These are phyloP conservation scores for Bugula neritina DNA, from an alignment of 2,888 invertebrate genomes.

Conservation along the genomic window DNA sequence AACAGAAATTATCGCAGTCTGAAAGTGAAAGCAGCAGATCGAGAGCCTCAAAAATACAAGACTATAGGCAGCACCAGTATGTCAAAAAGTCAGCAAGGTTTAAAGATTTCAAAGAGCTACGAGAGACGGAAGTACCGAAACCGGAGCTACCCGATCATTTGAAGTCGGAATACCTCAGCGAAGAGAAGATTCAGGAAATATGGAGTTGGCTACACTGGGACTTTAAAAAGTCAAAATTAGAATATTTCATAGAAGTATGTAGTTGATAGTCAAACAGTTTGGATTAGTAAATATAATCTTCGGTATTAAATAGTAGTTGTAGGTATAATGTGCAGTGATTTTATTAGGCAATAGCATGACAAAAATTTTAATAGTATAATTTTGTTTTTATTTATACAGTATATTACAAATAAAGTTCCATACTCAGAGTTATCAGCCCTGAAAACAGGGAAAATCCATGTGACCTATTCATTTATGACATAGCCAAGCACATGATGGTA, in stretches of 20 bases:
- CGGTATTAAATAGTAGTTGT: too few species aligned
- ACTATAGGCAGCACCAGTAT: constrained; percentile 4
- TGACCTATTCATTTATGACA: too few species aligned
- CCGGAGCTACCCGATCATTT: not conserved
- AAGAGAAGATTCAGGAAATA: constrained; percentile 3
- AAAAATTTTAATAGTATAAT: too few species aligned
- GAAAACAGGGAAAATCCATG: too few species aligned
- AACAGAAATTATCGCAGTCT: not conserved
- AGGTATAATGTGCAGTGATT: too few species aligned
- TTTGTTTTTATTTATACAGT: too few species aligned
- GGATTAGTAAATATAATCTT: too few species aligned
- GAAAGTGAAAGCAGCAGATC: not conserved
- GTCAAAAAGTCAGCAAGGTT: not conserved
- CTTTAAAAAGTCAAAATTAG: constrained; percentile 19
- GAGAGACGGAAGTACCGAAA: not conserved
- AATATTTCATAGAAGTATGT: constrained; percentile 23
- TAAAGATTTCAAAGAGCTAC: constrained; percentile 18
- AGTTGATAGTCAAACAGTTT: constrained; percentile 6
- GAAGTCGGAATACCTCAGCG: constrained; percentile 9
- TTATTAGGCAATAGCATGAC: too few species aligned
- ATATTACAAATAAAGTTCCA: too few species aligned
- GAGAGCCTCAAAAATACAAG: not conserved
- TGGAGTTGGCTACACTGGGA: constrained; percentile 7
- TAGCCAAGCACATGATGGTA: too few species aligned
- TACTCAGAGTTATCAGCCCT: too few species aligned